Evolutionary conservation across 2,797 vertebrate species (phyloP).

Genomic region (Liparis tanakae): DNA sequence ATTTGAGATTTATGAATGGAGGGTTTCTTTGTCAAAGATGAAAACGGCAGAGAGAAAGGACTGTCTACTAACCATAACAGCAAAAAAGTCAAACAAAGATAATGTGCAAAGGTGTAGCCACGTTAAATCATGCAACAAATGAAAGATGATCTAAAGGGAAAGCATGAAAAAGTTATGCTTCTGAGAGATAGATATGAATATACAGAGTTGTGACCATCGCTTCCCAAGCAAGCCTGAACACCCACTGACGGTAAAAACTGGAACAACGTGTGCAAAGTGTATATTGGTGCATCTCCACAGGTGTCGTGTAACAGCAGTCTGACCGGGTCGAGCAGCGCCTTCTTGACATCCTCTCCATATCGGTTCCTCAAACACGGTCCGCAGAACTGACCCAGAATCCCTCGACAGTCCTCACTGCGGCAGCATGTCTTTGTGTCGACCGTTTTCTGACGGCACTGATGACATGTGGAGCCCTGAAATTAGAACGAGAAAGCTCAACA

Average conservation of each 20-base stretch:
- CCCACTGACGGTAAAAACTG: background rate
- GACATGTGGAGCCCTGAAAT: slow-evolving; percentile 83
- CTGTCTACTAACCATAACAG: background rate
- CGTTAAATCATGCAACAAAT: background rate
- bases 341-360: slow-evolving; percentile 84
- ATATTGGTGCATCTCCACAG: background rate
- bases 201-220: no score
- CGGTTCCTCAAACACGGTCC: slow-evolving; percentile 85
- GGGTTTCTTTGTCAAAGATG: background rate
- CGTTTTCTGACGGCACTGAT: slow-evolving; percentile 87
- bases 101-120: background rate
- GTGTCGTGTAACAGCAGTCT: slow-evolving; percentile 31
- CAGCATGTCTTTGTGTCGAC: slow-evolving; percentile 84
- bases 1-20: background rate
- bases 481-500: slow-evolving; percentile 10
- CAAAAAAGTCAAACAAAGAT: background rate
- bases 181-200: background rate
- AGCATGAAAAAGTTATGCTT: background rate
- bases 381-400: slow-evolving; percentile 85
- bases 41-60: background rate
- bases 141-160: background rate
- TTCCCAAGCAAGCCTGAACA: background rate
- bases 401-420: slow-evolving; percentile 77
- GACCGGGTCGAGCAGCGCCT: slow-evolving; percentile 82
- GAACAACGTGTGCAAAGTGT: background rate